phyloP scores from a whole-genome alignment of 2,888 invertebrate genomes.

The Nymphalis polychloros region DNA sequence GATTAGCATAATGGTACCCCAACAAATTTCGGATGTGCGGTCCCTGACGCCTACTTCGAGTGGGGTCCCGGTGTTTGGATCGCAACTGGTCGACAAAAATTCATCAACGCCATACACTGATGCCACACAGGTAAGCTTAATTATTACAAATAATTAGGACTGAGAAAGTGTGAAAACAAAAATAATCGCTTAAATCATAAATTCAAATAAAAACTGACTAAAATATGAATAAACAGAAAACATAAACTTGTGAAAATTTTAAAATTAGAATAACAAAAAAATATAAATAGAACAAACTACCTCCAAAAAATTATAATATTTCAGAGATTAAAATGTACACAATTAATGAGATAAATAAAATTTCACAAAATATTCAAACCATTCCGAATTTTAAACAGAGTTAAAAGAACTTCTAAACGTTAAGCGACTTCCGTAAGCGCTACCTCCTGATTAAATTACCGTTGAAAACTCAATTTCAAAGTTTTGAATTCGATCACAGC shows the following conservation, averaged over 20 bases:
- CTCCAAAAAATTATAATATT: too few relatives aligned
- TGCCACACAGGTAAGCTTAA: conserved; percentile 94
- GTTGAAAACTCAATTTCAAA: conserved; percentile 31
- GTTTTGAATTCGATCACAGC: conserved; percentile 26
- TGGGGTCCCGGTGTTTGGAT: conserved; percentile 91
- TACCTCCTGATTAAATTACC: conserved; percentile 32
- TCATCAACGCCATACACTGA: conserved; percentile 98
- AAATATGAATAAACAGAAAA: neutral
- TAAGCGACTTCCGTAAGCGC: conserved; percentile 31
- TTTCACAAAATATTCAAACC: neutral
- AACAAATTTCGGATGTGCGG: conserved; percentile 83
- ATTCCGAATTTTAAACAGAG: conserved; percentile 17
- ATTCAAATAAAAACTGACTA: conserved; percentile 14
- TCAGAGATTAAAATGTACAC: too few relatives aligned
- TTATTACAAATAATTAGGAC: conserved; percentile 22
- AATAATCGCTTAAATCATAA: conserved; percentile 12
- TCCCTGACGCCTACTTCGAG: conserved; percentile 83
- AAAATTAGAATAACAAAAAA: conserved; percentile 1
- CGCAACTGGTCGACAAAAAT: conserved; percentile 93
- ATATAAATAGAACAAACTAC: too few relatives aligned
- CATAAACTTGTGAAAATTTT: neutral
- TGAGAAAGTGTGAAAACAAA: conserved; percentile 34
- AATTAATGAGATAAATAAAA: neutral
- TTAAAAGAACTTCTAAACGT: conserved; percentile 25
- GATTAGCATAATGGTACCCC: conserved; percentile 86